phyloP scores from a whole-genome alignment of 2,888 invertebrate species.

The Tineola bisselliella region DNA sequence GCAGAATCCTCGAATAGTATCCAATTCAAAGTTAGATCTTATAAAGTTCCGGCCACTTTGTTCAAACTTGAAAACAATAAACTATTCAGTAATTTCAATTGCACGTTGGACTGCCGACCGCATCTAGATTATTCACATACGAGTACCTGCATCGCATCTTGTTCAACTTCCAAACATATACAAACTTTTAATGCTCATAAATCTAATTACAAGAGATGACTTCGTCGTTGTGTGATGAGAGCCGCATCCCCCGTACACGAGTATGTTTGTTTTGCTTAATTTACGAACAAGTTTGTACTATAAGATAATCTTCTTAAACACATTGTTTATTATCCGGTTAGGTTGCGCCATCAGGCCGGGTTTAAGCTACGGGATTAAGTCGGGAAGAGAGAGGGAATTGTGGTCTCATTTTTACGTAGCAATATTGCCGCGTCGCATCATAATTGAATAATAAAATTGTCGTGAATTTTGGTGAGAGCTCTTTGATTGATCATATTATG shows the following conservation, averaged over 20 bases:
- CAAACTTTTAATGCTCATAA: conserved; percentile 23
- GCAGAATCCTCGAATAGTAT: background rate
- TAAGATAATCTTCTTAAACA: conserved; percentile 38
- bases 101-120: conserved; percentile 21
- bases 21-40: conserved; percentile 14
- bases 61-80: conserved; percentile 24
- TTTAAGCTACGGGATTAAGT: conserved; percentile 29
- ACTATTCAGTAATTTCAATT: conserved; percentile 30
- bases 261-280: conserved; percentile 43
- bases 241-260: conserved; percentile 16
- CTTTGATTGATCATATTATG: conserved; percentile 6
- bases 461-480: conserved; percentile 29
- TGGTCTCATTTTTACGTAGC: conserved; percentile 50
- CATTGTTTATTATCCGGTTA: conserved; percentile 39
- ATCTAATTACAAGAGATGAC: background rate
- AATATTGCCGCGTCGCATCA: conserved; percentile 41
- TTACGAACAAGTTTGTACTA: conserved; percentile 38
- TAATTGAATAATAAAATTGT: conserved; percentile 57
- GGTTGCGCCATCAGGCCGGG: conserved; percentile 31
- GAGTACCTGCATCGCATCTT: conserved; percentile 38
- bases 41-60: conserved; percentile 18
- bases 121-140: conserved; percentile 24
- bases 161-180: conserved; percentile 21
- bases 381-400: conserved; percentile 20
- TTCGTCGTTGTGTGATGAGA: background rate